Percentiles rank a stretch among this genome's conserved stretches.
Conservation (phyloP, 2,797 vertebrate genomes). For the Falco biarmicus region DNA sequence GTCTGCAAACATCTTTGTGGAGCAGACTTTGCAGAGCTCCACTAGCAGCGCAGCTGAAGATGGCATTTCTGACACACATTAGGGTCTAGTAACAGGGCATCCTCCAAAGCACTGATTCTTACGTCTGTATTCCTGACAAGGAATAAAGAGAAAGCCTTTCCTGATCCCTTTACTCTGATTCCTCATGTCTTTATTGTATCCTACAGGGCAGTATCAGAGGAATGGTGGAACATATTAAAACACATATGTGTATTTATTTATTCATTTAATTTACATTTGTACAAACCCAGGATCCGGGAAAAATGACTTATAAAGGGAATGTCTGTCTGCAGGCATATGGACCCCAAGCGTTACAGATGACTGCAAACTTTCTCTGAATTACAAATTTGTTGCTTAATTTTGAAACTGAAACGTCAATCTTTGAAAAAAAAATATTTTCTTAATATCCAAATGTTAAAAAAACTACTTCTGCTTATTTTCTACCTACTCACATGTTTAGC, state of each 20-base stretch:
- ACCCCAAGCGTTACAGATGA: background rate
- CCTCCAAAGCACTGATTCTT: background rate
- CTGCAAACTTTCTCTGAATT: background rate
- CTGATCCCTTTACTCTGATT: background rate
- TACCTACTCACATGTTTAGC: background rate
- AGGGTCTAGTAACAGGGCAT: background rate
- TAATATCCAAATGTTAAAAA: background rate
- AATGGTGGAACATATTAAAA: background rate
- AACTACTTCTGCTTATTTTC: background rate
- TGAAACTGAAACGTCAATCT: background rate
- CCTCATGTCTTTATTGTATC: background rate
- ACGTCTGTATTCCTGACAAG: background rate
- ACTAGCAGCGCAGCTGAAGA: background rate
- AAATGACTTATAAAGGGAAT: background rate
- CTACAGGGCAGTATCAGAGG: background rate
- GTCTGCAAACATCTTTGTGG: background rate
- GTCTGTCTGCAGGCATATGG: background rate
- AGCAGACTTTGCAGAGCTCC: background rate
- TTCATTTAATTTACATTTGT: background rate
- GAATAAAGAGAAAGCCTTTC: background rate
- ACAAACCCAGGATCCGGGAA: background rate
- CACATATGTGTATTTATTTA: background rate
- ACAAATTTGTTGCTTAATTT: conserved; percentile 23
- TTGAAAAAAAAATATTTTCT: background rate
- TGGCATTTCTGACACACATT: background rate